phyloP scores from a whole-genome alignment of 1,140 invertebrate genomes.

The Drosophila ercepeae region DNA sequence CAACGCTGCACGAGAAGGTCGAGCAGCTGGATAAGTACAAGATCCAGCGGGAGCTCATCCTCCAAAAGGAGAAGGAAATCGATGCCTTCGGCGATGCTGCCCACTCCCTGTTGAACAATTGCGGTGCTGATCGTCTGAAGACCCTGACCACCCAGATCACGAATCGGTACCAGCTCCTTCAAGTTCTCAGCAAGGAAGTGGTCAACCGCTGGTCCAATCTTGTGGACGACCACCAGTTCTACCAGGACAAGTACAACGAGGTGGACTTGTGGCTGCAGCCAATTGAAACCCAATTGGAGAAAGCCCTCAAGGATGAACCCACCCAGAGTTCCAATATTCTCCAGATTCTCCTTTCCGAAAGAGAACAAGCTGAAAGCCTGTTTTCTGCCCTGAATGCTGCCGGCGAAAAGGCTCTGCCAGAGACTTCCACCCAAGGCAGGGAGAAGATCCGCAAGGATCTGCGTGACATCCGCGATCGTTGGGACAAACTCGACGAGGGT shows the following conservation, averaged over 20 bases:
- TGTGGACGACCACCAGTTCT: conserved; percentile 93
- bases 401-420: conserved; percentile 94
- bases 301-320: conserved; percentile 86
- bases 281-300: conserved; percentile 90
- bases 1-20: conserved; percentile 92
- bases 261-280: conserved; percentile 91
- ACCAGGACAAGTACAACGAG: conserved; percentile 90
- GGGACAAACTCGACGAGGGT: conserved; percentile 92
- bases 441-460: conserved; percentile 94
- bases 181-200: conserved; percentile 93
- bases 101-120: conserved; percentile 93
- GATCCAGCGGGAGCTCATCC: conserved; percentile 89
- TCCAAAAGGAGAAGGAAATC: conserved; percentile 91
- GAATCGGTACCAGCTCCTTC: conserved; percentile 93
- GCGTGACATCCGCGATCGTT: conserved; percentile 90
- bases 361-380: conserved; percentile 92
- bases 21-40: conserved; percentile 89
- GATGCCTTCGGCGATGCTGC: conserved; percentile 95
- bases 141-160: conserved; percentile 95
- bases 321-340: conserved; percentile 86
- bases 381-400: conserved; percentile 89
- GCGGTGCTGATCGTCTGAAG: conserved; percentile 93
- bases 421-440: conserved; percentile 94
- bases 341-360: conserved; percentile 91
- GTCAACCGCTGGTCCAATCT: conserved; percentile 94